These are phyloP conservation scores for Torymus texanus DNA, from an alignment of 2,888 invertebrate species.

Conservation along the genomic window DNA sequence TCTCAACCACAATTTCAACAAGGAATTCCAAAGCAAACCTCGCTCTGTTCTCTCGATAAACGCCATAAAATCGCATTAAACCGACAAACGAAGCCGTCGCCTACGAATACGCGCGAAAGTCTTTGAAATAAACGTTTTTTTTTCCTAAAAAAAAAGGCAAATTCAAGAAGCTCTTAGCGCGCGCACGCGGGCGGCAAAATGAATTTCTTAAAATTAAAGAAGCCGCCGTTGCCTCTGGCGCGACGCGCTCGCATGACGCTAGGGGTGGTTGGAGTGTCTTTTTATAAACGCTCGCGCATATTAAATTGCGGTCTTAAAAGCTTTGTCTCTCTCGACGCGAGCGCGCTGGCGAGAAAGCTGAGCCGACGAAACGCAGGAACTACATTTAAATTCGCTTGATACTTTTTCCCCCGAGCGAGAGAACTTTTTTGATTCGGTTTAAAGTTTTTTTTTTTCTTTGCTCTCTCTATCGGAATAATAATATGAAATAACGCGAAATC, in stretches of 20 bases:
- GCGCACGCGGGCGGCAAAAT: neutral
- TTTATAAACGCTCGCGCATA: conserved; percentile 30
- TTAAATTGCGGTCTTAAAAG: conserved; percentile 38
- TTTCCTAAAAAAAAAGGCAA: too few relatives aligned
- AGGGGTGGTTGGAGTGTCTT: neutral
- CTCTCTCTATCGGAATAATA: conserved; percentile 2
- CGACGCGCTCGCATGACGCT: too few relatives aligned
- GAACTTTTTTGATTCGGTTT: conserved; percentile 18
- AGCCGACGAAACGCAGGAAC: conserved; percentile 1
- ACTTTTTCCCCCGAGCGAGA: neutral
- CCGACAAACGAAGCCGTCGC: too few relatives aligned
- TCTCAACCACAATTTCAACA: too few relatives aligned
- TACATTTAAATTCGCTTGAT: conserved; percentile 32
- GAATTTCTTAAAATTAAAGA: neutral
- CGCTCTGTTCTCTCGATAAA: too few relatives aligned
- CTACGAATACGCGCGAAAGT: too few relatives aligned
- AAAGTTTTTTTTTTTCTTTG: conserved; percentile 3
- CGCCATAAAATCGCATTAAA: too few relatives aligned
- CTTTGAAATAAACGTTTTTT: too few relatives aligned
- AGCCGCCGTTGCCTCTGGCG: neutral
- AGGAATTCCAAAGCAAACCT: too few relatives aligned
- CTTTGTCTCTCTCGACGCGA: neutral
- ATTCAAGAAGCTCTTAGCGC: neutral
- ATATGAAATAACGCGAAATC: neutral
- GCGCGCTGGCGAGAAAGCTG: conserved; percentile 22